A percentile compares a stretch with the other conserved stretches of the same genome.
Evolutionary conservation across 1,140 invertebrate genomes (phyloP).

Genomic region (Notospermus geniculatus): DNA sequence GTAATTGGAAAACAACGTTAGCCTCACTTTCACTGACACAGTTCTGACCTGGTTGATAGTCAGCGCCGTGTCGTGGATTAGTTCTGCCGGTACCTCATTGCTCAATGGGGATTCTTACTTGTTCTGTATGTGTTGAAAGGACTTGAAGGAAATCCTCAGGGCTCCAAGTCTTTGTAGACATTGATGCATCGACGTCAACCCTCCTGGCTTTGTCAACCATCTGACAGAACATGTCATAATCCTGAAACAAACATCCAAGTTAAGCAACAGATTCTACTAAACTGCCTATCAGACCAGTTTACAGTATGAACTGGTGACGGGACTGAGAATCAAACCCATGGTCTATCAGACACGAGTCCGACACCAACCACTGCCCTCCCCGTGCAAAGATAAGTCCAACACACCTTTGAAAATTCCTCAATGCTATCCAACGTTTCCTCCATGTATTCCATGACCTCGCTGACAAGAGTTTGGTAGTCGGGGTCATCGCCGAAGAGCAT

Average conservation of each 20-base stretch:
- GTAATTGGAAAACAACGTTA: too few species aligned
- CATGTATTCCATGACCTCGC: slow-evolving; percentile 3
- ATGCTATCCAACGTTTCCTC: background rate
- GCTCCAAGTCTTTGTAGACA: slow-evolving; percentile 43
- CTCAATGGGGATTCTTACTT: too few species aligned
- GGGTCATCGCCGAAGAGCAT: slow-evolving; percentile 48
- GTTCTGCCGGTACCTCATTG: too few species aligned
- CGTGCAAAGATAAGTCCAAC: background rate
- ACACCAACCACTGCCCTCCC: too few species aligned
- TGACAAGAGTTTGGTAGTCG: slow-evolving; percentile 35
- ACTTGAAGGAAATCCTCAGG: slow-evolving; percentile 53
- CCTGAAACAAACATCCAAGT: slow-evolving; percentile 24
- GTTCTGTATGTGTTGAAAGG: slow-evolving; percentile 45
- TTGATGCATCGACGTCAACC: slow-evolving; percentile 44
- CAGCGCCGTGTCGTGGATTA: too few species aligned
- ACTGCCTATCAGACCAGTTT: too few species aligned
- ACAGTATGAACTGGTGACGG: too few species aligned
- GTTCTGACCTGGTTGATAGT: too few species aligned
- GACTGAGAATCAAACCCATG: too few species aligned
- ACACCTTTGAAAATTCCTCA: background rate
- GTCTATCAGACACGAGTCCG: too few species aligned
- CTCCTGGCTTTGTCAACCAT: slow-evolving; percentile 50
- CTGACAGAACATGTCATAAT: slow-evolving; percentile 49
- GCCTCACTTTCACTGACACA: too few species aligned
- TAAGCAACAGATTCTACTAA: too few species aligned